Percentiles rank a stretch among this genome's conserved stretches.
These are phyloP conservation scores for Aleadryas rufinucha DNA, from an alignment of 2,113 vertebrate species.

Conservation along the genomic window DNA sequence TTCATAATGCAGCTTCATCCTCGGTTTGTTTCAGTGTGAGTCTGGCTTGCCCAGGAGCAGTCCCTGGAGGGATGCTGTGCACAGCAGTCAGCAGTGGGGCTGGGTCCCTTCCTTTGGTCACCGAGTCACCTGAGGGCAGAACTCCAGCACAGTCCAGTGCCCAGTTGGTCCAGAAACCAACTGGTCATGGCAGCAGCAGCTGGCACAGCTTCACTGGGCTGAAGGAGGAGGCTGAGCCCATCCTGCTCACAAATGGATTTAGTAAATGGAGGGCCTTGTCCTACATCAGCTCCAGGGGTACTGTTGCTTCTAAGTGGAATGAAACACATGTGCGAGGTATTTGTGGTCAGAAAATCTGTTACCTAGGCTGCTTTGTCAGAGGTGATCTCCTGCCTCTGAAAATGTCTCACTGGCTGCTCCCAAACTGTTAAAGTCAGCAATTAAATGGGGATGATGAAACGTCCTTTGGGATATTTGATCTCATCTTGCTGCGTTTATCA, in stretches of 20 bases:
- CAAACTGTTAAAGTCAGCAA: background rate
- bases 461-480: background rate
- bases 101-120: background rate
- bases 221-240: background rate
- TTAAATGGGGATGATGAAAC: background rate
- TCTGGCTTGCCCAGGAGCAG: background rate
- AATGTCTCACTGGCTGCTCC: background rate
- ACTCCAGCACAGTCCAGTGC: background rate
- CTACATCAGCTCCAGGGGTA: background rate
- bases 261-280: background rate
- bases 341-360: background rate
- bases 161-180: background rate
- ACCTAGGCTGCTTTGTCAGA: background rate
- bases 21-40: background rate
- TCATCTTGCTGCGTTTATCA: background rate
- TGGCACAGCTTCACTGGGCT: background rate
- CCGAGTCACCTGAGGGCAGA: background rate
- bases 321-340: background rate
- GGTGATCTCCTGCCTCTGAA: background rate
- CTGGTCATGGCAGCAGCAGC: background rate
- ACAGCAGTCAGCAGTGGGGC: background rate
- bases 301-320: background rate
- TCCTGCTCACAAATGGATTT: background rate
- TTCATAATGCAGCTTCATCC: background rate
- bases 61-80: background rate